Percentiles rank a stretch among this genome's conserved stretches.
These are phyloP conservation scores for Chaetodon trifascialis DNA, from an alignment of 2,113 vertebrate genomes.

Conservation along the genomic window DNA sequence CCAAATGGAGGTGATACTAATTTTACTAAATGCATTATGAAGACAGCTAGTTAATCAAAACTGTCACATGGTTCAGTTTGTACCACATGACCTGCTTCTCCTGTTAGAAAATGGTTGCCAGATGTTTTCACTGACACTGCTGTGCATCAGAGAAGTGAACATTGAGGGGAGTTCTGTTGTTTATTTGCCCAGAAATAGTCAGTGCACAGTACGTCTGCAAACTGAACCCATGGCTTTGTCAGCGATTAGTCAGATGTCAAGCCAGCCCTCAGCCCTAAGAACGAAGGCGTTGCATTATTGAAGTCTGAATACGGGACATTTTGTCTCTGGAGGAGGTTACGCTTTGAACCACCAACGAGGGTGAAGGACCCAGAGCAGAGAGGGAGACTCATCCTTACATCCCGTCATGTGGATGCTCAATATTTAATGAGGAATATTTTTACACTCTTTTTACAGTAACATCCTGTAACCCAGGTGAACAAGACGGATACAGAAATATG, in stretches of 20 bases:
- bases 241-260: conserved; percentile 65
- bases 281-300: conserved; percentile 53
- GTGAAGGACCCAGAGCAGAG: conserved; percentile 32
- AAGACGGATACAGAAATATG: conserved; percentile 24
- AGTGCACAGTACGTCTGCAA: conserved; percentile 14
- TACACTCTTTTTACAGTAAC: conserved; percentile 35
- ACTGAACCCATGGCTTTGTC: conserved; percentile 33
- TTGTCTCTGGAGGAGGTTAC: conserved; percentile 58
- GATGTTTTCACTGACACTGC: neutral
- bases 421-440: conserved; percentile 60
- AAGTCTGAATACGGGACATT: conserved; percentile 66
- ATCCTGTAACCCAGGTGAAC: conserved; percentile 15
- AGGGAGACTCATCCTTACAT: conserved; percentile 44
- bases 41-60: conserved; percentile 33
- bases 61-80: conserved; percentile 12
- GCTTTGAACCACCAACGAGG: conserved; percentile 44
- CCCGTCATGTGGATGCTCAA: conserved; percentile 53
- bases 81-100: neutral
- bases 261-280: conserved; percentile 29
- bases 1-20: conserved; percentile 28
- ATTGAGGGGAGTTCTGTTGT: neutral
- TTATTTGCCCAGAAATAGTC: conserved; percentile 35
- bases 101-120: conserved; percentile 1
- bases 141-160: neutral
- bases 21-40: conserved; percentile 6